Evolutionary conservation across 2,797 vertebrate genomes (phyloP).

Genomic region (Margarornis squamiger): DNA sequence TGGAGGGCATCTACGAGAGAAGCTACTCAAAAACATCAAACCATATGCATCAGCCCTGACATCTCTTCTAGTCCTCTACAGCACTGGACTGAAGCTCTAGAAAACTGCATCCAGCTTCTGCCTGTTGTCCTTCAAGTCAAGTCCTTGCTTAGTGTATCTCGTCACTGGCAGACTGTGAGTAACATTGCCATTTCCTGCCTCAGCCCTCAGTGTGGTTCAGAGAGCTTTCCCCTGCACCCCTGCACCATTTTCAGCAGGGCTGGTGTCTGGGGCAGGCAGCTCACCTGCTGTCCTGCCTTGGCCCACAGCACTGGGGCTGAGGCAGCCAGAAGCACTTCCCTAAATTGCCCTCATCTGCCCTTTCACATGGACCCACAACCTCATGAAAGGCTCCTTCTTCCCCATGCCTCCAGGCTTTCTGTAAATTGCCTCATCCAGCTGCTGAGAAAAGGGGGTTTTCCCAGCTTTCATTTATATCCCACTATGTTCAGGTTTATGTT

Average conservation of each 20-base stretch:
- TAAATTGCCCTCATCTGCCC: not conserved
- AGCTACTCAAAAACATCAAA: not conserved
- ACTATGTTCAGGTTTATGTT: slow-evolving; percentile 7
- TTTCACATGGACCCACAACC: not conserved
- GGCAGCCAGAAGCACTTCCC: not conserved
- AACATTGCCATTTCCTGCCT: fast-evolving
- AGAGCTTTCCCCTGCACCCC: not conserved
- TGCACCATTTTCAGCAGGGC: fast-evolving
- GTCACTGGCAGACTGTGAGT: fast-evolving
- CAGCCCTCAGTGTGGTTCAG: not conserved
- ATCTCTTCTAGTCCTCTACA: not conserved
- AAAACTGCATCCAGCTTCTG: not conserved
- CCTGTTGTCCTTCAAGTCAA: not conserved
- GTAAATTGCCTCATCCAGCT: slow-evolving; percentile 40
- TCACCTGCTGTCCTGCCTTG: not conserved
- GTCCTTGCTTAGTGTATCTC: not conserved
- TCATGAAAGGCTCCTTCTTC: slow-evolving; percentile 20
- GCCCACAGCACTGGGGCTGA: not conserved
- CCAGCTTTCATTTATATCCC: slow-evolving; percentile 34
- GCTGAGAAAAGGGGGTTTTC: slow-evolving; percentile 56
- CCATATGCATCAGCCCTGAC: not conserved
- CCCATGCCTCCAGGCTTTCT: not conserved
- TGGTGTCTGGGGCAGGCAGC: not conserved
- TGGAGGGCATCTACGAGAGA: not conserved
- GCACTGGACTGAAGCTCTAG: not conserved